Evolutionary conservation across 2,888 invertebrate species (phyloP), one percentile per base, ranked within the genome.

Genomic region (Smittia aterrima): DNA sequence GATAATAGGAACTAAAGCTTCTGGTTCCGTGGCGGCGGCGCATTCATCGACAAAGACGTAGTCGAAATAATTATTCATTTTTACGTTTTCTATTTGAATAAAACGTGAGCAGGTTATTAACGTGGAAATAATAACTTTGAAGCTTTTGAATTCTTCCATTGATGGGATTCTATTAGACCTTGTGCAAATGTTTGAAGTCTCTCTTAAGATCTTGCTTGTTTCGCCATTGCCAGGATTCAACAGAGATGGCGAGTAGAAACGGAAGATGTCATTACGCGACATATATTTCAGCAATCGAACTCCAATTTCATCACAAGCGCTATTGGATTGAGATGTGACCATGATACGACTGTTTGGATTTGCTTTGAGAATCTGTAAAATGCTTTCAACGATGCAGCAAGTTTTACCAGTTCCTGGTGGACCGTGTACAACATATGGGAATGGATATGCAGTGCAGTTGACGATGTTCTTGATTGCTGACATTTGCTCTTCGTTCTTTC

Each of bases 371-470:
- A 90, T 85, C 81, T 92, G 92, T 73, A 87, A 82, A 66, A 91
- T 87, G 6, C 88, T 83, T 81, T 92, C 92, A 1, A 90, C 88
- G 6, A 92, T 78, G 0, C 91, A 91, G 1, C 89, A 85, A 0
- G 92, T 91, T 81, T 90, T 90, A 0, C 90, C 90, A 1, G 90
- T 90, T 22, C 70, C 70, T 66, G 95, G 95, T 41, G 95, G 95
- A 1, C 95, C 95, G 82, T 90, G 94, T 58, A 96, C 85, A 40
- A 95, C 87, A 79, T 93, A 95, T 0, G 95, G 95, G 0, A 86
- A 86, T 0, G 86, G 85, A 3, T 86, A 84, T 0, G 87, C 85
- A 0, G 88, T 85, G 7, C 87, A 87, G 18, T 85, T 83, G 7
- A 90, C 78, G 67, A 92, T 90, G 78, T 90, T 88, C 70, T 83